phyloP scores from a whole-genome alignment of 2,113 vertebrate genomes.

The Setophaga petechia region DNA sequence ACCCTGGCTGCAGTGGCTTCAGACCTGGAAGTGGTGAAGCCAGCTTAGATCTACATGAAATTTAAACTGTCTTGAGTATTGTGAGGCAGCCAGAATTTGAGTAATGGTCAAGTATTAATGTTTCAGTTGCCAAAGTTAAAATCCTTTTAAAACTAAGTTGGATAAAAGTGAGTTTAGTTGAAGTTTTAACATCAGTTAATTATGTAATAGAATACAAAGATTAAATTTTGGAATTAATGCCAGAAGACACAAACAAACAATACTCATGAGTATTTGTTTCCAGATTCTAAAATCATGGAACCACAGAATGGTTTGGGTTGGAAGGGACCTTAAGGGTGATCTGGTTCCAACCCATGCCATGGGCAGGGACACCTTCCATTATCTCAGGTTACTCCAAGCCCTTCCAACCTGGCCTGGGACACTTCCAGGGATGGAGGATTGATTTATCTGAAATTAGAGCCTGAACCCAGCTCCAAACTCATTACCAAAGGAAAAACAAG shows the following conservation, averaged over 20 bases:
- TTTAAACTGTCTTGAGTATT: background rate
- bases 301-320: background rate
- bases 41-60: background rate
- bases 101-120: background rate
- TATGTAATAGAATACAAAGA: background rate
- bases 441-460: background rate
- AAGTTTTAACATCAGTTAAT: background rate
- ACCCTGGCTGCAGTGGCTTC: background rate
- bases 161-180: background rate
- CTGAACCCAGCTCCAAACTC: background rate
- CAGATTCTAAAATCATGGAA: background rate
- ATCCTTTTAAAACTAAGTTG: background rate
- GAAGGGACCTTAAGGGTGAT: background rate
- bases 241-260: background rate
- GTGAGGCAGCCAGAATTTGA: background rate
- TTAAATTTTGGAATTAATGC: background rate
- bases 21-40: background rate
- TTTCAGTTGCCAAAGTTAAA: background rate
- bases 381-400: background rate
- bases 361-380: background rate
- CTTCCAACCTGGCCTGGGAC: background rate
- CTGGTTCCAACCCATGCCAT: rapidly evolving
- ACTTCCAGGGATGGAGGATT: background rate
- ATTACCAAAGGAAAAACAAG: background rate
- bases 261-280: background rate